These are phyloP conservation scores for Catamblyrhynchus diadema DNA, from an alignment of 2,797 vertebrate genomes.

Conservation along the genomic window DNA sequence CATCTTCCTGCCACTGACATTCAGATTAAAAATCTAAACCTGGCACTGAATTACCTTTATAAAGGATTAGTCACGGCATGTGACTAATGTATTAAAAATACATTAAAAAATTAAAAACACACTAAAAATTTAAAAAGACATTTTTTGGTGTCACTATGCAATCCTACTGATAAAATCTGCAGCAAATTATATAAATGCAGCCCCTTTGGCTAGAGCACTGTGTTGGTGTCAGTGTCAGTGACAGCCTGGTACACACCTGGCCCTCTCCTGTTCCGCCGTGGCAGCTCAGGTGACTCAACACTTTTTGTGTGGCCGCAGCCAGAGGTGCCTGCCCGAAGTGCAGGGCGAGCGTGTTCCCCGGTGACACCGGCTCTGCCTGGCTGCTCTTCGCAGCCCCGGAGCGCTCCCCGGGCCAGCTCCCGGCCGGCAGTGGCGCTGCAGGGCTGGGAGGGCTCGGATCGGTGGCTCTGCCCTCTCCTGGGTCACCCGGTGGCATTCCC, in stretches of 20 bases:
- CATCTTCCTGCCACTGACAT: not conserved
- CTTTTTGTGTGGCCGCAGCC: constrained; percentile 33
- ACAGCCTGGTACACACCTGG: constrained; percentile 65
- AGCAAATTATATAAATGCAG: not conserved
- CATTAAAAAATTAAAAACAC: no score
- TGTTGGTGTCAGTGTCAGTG: not conserved
- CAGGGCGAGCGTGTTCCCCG: constrained; percentile 11
- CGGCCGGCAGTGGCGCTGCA: not conserved
- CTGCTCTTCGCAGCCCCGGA: not conserved
- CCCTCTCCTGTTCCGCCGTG: not conserved
- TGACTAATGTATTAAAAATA: no score
- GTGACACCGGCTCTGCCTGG: constrained; percentile 12
- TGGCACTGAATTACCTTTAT: not conserved
- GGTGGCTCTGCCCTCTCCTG: not conserved
- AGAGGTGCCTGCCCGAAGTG: not conserved
- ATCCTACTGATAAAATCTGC: not conserved
- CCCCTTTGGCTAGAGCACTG: not conserved
- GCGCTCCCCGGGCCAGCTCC: not conserved
- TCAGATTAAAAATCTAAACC: not conserved
- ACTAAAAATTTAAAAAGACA: not conserved
- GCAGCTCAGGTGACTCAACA: constrained; percentile 51
- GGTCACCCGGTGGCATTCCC: not conserved
- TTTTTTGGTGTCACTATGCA: not conserved
- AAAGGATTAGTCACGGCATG: not conserved
- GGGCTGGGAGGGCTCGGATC: not conserved